Conservation (phyloP, 2,797 vertebrate genomes). For the Cryptoblepharus egeriae region DNA sequence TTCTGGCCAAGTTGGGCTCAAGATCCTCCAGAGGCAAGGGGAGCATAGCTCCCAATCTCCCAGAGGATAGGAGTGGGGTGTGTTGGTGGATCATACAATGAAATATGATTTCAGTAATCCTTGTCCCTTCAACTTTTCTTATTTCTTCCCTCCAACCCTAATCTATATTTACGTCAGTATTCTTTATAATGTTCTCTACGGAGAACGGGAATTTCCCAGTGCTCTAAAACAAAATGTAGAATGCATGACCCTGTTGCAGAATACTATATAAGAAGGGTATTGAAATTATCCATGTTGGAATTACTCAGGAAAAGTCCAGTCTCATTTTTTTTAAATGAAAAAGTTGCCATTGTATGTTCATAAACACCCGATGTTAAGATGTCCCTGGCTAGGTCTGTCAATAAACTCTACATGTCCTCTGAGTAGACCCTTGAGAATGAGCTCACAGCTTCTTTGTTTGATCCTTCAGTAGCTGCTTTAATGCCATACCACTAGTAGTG, state of each 20-base stretch:
- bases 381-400: background rate
- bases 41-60: too few species aligned
- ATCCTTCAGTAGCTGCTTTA: conserved; percentile 50
- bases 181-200: background rate
- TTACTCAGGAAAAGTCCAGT: conserved; percentile 8
- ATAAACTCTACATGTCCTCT: conserved; percentile 28
- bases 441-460: background rate
- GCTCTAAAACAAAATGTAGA: background rate
- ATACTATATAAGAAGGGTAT: background rate
- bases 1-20: too few species aligned
- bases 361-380: conserved; percentile 4
- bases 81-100: background rate
- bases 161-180: background rate
- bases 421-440: conserved; percentile 32
- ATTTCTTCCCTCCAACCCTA: background rate
- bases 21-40: too few species aligned
- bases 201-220: background rate
- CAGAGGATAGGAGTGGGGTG: too few species aligned
- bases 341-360: conserved; percentile 18
- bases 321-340: background rate
- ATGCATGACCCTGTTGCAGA: background rate
- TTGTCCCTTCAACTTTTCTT: background rate
- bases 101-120: background rate
- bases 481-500: conserved; percentile 49
- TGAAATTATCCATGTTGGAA: background rate